Conservation (phyloP, 2,797 vertebrate species). For the Thaleichthys pacificus region DNA sequence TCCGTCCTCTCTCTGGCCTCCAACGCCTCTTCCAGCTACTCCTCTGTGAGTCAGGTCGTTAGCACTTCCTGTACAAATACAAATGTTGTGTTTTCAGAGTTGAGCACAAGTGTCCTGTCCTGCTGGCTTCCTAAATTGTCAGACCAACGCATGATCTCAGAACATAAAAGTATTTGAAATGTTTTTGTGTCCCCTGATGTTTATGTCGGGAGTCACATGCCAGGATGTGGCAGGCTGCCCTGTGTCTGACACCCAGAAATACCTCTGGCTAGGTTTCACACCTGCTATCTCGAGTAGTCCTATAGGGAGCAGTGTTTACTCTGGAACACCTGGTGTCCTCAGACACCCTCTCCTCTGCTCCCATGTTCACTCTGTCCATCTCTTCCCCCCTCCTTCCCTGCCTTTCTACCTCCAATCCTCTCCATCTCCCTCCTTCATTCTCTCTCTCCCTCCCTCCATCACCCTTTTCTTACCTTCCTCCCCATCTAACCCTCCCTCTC, state of each 20-base stretch:
- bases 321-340: slow-evolving; percentile 1
- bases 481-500: not conserved
- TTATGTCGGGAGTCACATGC: not conserved
- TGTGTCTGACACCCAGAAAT: not conserved
- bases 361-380: not conserved
- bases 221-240: not conserved
- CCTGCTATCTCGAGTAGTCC: not conserved
- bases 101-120: no score
- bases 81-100: not conserved
- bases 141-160: not conserved
- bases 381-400: not conserved
- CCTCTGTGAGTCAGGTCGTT: slow-evolving; percentile 82
- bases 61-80: not conserved
- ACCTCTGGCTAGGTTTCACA: not conserved
- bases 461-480: no score
- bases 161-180: no score
- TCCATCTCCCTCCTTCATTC: not conserved
- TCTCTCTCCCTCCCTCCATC: not conserved
- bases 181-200: no score
- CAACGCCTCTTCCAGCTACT: slow-evolving; percentile 95
- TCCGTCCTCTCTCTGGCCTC: slow-evolving; percentile 96
- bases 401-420: not conserved
- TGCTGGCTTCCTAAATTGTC: no score
- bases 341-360: not conserved
- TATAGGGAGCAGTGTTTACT: not conserved